Conservation (phyloP, 2,113 vertebrate genomes). For the Python bivittatus region DNA sequence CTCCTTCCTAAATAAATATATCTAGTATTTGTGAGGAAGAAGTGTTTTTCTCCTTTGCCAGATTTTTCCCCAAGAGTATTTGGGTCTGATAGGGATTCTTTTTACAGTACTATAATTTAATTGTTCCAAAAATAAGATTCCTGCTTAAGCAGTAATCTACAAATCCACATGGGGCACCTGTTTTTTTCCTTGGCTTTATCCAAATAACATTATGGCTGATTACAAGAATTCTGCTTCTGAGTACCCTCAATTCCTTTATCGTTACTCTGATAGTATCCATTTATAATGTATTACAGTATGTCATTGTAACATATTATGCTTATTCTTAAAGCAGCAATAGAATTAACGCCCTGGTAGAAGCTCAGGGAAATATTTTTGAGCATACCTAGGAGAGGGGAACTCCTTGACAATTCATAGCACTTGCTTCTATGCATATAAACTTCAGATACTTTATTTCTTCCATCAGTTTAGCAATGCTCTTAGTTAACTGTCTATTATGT, state of each 20-base stretch:
- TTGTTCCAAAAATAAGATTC: slow-evolving; percentile 11
- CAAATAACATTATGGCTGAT: not conserved
- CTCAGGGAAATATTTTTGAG: not conserved
- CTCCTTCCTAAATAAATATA: not conserved
- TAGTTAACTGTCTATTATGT: not conserved
- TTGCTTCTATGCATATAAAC: not conserved
- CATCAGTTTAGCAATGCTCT: not conserved
- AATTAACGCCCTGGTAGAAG: not conserved
- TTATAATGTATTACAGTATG: not conserved
- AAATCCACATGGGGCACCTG: slow-evolving; percentile 3
- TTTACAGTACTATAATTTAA: slow-evolving; percentile 26
- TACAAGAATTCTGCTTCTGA: not conserved
- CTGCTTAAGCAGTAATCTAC: not conserved
- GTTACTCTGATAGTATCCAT: not conserved
- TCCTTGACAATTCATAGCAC: not conserved
- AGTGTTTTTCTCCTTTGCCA: not conserved
- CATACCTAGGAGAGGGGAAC: not conserved
- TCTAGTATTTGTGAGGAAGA: not conserved
- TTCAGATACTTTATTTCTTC: not conserved
- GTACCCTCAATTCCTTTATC: not conserved
- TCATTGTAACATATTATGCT: not conserved
- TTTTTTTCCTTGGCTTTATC: not conserved
- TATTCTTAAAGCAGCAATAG: not conserved
- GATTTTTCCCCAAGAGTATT: not conserved
- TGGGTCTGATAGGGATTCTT: slow-evolving; percentile 5